These are phyloP conservation scores for Phaonia tiefii DNA, from an alignment of 2,888 invertebrate genomes.

Conservation along the genomic window DNA sequence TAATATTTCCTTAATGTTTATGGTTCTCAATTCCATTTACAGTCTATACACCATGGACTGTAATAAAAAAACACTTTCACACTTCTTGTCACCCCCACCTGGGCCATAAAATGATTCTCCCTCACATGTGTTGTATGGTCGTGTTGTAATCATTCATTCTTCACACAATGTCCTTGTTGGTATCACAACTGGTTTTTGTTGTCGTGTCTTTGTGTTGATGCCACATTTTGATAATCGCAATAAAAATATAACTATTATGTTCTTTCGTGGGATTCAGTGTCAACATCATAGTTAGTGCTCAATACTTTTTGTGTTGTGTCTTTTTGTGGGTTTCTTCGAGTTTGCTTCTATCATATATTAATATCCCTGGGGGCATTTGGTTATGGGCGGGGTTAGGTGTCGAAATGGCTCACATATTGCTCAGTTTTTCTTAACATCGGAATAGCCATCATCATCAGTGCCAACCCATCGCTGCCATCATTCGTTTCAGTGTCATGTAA, in stretches of 20 bases:
- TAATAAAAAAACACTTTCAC: background rate
- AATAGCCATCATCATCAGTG: background rate
- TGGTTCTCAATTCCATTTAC: too few relatives aligned
- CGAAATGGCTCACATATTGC: slow-evolving; percentile 34
- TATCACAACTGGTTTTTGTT: background rate
- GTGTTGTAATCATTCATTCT: background rate
- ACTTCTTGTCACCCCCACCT: background rate
- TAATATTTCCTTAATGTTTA: too few relatives aligned
- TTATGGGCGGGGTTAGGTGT: background rate
- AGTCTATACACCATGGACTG: too few relatives aligned
- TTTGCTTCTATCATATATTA: too few relatives aligned
- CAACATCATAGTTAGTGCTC: slow-evolving; percentile 7
- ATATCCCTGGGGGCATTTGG: too few relatives aligned
- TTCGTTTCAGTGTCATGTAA: background rate
- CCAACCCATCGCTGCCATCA: slow-evolving; percentile 2
- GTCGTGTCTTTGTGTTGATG: background rate
- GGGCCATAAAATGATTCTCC: background rate
- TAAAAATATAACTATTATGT: slow-evolving; percentile 44
- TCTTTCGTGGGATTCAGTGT: background rate
- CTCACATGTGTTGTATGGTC: background rate
- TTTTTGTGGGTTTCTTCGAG: background rate
- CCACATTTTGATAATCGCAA: slow-evolving; percentile 41
- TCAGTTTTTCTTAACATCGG: background rate
- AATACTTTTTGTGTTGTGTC: slow-evolving; percentile 19
- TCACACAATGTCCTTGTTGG: slow-evolving; percentile 1